These are phyloP conservation scores for Leuctra nigra DNA, from an alignment of 2,888 invertebrate genomes.

Conservation along the genomic window DNA sequence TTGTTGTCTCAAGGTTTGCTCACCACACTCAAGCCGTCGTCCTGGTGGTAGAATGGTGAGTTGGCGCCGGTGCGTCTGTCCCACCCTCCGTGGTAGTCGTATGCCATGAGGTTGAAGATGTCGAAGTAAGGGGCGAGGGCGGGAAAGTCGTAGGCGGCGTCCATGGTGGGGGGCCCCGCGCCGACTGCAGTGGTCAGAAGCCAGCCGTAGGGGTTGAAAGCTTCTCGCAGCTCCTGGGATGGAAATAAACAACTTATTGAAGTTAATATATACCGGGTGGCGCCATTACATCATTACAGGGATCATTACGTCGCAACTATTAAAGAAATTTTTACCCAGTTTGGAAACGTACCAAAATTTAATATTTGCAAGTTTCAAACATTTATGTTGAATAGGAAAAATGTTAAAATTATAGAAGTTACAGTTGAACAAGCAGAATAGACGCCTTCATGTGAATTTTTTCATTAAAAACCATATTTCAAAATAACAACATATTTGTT, in stretches of 20 bases:
- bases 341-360: no score
- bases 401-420: no score
- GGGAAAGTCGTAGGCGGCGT: constrained; percentile 13
- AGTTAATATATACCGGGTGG: no score
- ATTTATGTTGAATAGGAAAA: no score
- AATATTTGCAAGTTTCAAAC: no score
- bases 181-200: constrained; percentile 12
- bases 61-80: constrained; percentile 30
- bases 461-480: no score
- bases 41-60: constrained; percentile 22
- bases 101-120: constrained; percentile 13
- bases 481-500: no score
- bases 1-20: no score
- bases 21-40: constrained; percentile 10
- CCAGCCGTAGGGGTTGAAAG: constrained; percentile 52
- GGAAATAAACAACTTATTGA: no score
- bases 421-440: no score
- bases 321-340: neutral
- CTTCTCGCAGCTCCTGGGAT: constrained; percentile 59
- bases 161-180: constrained; percentile 11
- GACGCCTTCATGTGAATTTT: no score
- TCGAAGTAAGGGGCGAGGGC: constrained; percentile 16
- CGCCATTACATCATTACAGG: no score
- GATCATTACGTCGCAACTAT: neutral
- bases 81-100: constrained; percentile 20